Evolutionary conservation across 2,797 vertebrate species (phyloP), one percentile per base, ranked within the genome.

Genomic region (Macrochelys suwanniensis): DNA sequence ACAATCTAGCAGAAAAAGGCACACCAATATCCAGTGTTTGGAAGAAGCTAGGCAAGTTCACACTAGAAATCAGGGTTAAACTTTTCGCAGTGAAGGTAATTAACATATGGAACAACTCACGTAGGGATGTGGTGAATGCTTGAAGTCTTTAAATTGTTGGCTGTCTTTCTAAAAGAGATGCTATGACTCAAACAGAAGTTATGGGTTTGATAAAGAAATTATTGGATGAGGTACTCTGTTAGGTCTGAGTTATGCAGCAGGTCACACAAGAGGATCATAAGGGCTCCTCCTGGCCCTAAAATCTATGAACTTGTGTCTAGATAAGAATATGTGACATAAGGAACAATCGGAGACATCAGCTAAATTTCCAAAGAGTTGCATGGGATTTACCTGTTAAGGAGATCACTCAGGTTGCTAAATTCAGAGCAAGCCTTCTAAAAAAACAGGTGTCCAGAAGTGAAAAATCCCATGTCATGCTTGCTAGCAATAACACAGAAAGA

Each of bases 311-410:
- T 17, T n/a, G 5, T 45, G 77, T 59, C 49, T 59, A 47, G 74
- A 16, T 10, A 68, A 53, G 88, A n/a, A 2, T 5, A 53, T 1
- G 3, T 90, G 88, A 57, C 81, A 16, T 45, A 88, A 90, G 1
- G 57, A 85, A 84, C 0, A 0, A 26, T 47, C 17, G 28, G 16
- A 79, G 68, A 90, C 84, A 56, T 7, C 2, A 57, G 45, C 54
- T 16, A n/a, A 81, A 93, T 95, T 95, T 92, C 96, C 95, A 4
- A 17, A 59, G 85, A 89, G 83, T 61, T 87, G 80, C 80, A 90
- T 85, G 96, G 96, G 95, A 89, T 94, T 95, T 76, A 96, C 84
- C 91, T 87, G 88, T 92, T 81, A 89, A 84, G 28, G 23, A 4
- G 0, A 0, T 49, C 92, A 95, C 59, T 97, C 96, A 96, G 17